Percentiles rank a stretch among this genome's conserved stretches.
These are phyloP conservation scores for Poeciliopsis gracilis DNA, from an alignment of 2,797 vertebrate species.

Conservation along the genomic window DNA sequence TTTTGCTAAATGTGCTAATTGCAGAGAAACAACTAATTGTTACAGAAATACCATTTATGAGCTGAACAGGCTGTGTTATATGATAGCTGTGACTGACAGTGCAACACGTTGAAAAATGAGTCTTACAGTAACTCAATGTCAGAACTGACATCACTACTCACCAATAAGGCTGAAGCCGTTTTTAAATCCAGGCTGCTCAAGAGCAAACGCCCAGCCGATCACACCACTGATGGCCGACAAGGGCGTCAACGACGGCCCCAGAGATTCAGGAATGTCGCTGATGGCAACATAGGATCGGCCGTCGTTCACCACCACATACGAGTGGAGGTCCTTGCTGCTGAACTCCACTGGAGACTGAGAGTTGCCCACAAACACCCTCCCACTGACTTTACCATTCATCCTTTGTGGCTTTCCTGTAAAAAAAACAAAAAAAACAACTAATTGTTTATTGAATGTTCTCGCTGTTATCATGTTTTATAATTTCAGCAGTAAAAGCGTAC, in stretches of 20 bases:
- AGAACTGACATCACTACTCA: constrained; percentile 61
- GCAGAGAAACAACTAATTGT: too few species aligned
- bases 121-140: too few species aligned
- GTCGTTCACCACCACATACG: constrained; percentile 94
- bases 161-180: constrained; percentile 95
- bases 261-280: constrained; percentile 85
- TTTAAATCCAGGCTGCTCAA: constrained; percentile 91
- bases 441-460: background rate
- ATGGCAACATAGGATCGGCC: constrained; percentile 95
- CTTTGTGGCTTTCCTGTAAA: constrained; percentile 91
- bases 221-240: constrained; percentile 88
- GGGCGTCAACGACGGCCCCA: constrained; percentile 89
- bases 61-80: too few species aligned
- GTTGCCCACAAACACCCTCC: constrained; percentile 86
- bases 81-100: too few species aligned
- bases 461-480: background rate
- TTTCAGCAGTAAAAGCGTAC: constrained; percentile 63
- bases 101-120: too few species aligned
- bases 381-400: constrained; percentile 93
- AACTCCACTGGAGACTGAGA: constrained; percentile 81
- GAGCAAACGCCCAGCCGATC: constrained; percentile 96
- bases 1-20: too few species aligned
- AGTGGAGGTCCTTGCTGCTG: constrained; percentile 91
- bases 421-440: constrained; percentile 3
- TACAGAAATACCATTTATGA: too few species aligned